A percentile compares a stretch with the other conserved stretches of the same genome.
Conservation (phyloP, 2,113 vertebrate genomes). For the Paramormyrops kingsleyae region DNA sequence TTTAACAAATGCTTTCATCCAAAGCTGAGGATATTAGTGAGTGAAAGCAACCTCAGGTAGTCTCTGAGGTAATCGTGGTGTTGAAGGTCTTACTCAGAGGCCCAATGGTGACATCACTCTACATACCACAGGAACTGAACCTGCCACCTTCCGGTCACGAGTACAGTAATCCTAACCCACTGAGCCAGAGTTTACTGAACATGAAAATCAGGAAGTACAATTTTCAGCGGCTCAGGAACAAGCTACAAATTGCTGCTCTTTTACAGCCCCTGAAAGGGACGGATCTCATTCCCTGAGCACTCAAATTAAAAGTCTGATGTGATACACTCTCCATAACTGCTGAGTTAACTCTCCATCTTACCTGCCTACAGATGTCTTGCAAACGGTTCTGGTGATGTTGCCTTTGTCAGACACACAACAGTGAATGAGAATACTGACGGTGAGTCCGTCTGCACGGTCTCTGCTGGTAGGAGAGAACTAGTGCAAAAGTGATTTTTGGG, state of each 20-base stretch:
- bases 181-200: not conserved
- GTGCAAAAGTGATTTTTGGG: not conserved
- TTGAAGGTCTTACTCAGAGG: not conserved
- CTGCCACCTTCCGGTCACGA: not conserved
- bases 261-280: not conserved
- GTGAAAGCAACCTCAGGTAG: not conserved
- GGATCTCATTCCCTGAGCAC: not conserved
- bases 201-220: not conserved
- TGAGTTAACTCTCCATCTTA: not conserved
- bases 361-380: conserved; percentile 68
- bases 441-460: conserved; percentile 32
- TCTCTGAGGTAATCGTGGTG: not conserved
- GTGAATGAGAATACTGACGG: conserved; percentile 69
- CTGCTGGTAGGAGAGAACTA: not conserved
- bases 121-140: not conserved
- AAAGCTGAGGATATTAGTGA: not conserved
- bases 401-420: conserved; percentile 77
- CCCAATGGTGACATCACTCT: not conserved
- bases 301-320: not conserved
- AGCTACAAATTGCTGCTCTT: not conserved
- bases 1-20: not conserved
- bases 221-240: not conserved
- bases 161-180: not conserved
- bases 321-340: not conserved
- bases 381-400: conserved; percentile 71